Evolutionary conservation across 2,797 vertebrate genomes (phyloP).

Genomic region (Hemibagrus guttatus): DNA sequence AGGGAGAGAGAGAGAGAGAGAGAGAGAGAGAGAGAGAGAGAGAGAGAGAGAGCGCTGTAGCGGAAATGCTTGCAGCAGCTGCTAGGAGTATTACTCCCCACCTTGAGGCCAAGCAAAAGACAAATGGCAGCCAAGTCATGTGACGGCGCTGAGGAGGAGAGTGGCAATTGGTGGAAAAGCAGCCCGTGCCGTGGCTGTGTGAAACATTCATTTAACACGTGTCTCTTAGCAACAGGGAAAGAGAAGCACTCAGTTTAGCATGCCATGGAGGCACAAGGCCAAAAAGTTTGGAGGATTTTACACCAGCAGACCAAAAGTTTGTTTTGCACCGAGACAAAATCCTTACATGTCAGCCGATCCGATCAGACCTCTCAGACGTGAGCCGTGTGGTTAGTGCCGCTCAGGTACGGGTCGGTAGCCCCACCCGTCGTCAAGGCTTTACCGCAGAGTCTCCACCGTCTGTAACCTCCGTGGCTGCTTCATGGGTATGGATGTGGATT

Average conservation of each 20-base stretch:
- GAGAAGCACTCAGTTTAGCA: conserved; percentile 31
- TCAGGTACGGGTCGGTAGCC: not conserved
- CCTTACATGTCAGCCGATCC: not conserved
- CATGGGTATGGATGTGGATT: not conserved
- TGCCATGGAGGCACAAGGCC: conserved; percentile 64
- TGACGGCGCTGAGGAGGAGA: not conserved
- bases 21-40: not conserved
- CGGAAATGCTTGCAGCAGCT: conserved; percentile 53
- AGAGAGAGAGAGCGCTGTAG: not conserved
- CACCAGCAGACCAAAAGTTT: conserved; percentile 10
- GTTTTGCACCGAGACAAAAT: not conserved
- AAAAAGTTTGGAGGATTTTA: not conserved
- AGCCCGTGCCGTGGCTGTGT: conserved; percentile 10
- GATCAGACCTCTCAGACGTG: not conserved
- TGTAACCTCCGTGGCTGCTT: conserved; percentile 17
- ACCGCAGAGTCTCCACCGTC: not conserved
- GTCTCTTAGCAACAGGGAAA: conserved; percentile 34
- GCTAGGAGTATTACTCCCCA: conserved; percentile 53
- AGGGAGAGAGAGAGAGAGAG: not conserved
- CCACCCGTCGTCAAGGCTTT: not conserved
- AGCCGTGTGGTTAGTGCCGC: not conserved
- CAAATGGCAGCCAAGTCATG: conserved; percentile 50
- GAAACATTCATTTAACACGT: conserved; percentile 17
- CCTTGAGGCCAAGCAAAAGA: conserved; percentile 52
- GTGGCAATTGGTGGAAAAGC: conserved; percentile 22